These are phyloP conservation scores for Tanaodytes sp. DNA, from an alignment of 2,888 invertebrate genomes.

Conservation along the genomic window DNA sequence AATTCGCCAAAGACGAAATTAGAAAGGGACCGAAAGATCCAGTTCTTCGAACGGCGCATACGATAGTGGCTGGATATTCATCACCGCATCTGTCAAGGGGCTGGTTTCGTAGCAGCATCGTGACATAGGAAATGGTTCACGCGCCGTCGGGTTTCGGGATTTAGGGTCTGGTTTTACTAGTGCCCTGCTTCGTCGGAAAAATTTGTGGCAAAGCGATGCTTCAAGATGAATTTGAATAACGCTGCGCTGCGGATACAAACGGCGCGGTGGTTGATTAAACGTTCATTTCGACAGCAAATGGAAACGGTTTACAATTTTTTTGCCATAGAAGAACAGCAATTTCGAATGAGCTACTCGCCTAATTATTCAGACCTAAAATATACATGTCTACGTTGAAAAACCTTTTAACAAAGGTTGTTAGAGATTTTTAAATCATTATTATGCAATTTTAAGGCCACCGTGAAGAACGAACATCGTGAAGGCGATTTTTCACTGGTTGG, in stretches of 20 bases:
- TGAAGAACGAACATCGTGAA: too few relatives aligned
- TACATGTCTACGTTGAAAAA: too few relatives aligned
- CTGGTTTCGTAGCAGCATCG: slow-evolving; percentile 55
- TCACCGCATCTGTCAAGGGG: slow-evolving; percentile 61
- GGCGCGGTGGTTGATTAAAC: slow-evolving; percentile 44
- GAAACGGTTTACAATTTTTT: slow-evolving; percentile 24
- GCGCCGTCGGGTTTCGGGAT: slow-evolving; percentile 59
- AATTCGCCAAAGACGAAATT: slow-evolving; percentile 49
- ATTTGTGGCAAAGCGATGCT: slow-evolving; percentile 56
- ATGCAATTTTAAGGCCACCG: too few relatives aligned
- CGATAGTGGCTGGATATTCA: slow-evolving; percentile 60
- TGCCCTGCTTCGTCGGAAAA: slow-evolving; percentile 53
- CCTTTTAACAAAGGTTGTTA: too few relatives aligned
- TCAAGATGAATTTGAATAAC: slow-evolving; percentile 60
- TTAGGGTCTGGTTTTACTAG: slow-evolving; percentile 54
- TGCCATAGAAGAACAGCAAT: slow-evolving; percentile 6
- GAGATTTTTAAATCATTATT: too few relatives aligned
- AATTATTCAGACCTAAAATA: too few relatives aligned
- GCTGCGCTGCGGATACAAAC: slow-evolving; percentile 29
- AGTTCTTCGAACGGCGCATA: slow-evolving; percentile 47
- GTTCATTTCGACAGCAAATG: slow-evolving; percentile 42
- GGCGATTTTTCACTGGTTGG: too few relatives aligned
- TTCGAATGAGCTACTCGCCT: slow-evolving; percentile 10
- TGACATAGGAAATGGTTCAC: slow-evolving; percentile 57
- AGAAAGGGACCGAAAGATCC: slow-evolving; percentile 51